These are phyloP conservation scores for Adelphocoris suturalis DNA, from an alignment of 2,888 invertebrate genomes.

Conservation along the genomic window DNA sequence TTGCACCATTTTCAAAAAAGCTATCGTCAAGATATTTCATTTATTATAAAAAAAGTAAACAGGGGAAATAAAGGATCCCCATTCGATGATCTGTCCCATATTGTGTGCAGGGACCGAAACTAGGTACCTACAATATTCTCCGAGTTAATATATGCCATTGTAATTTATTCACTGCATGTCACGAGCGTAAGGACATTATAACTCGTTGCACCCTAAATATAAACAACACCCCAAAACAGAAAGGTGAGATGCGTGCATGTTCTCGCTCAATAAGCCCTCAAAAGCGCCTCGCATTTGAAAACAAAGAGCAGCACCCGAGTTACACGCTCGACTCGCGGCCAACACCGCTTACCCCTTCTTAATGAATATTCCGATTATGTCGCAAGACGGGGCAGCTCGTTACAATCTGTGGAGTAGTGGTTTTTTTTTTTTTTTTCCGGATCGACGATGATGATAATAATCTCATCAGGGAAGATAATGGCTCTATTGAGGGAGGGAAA, in stretches of 20 bases:
- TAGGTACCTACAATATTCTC: too few species aligned
- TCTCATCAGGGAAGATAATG: conserved; percentile 65
- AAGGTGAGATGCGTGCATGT: conserved; percentile 25
- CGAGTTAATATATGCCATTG: background rate
- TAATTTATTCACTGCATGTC: background rate
- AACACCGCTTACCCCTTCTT: background rate
- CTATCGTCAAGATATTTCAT: too few species aligned
- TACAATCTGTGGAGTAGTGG: background rate
- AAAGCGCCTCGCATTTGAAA: conserved; percentile 54
- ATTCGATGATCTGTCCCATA: too few species aligned
- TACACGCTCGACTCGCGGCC: conserved; percentile 29
- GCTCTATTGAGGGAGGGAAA: conserved; percentile 61
- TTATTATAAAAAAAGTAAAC: too few species aligned
- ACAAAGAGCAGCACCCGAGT: conserved; percentile 61
- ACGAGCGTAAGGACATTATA: background rate
- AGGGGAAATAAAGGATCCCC: too few species aligned
- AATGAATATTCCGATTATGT: conserved; percentile 67
- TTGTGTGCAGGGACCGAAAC: too few species aligned
- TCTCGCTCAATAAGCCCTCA: conserved; percentile 15
- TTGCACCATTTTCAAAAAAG: too few species aligned
- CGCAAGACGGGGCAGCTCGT: conserved; percentile 8
- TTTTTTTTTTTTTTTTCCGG: background rate
- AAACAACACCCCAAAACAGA: background rate
- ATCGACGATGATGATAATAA: conserved; percentile 37
- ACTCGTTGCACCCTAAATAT: background rate